Conservation (phyloP, 2,113 vertebrate species). For the Protomyctophum bolini region DNA sequence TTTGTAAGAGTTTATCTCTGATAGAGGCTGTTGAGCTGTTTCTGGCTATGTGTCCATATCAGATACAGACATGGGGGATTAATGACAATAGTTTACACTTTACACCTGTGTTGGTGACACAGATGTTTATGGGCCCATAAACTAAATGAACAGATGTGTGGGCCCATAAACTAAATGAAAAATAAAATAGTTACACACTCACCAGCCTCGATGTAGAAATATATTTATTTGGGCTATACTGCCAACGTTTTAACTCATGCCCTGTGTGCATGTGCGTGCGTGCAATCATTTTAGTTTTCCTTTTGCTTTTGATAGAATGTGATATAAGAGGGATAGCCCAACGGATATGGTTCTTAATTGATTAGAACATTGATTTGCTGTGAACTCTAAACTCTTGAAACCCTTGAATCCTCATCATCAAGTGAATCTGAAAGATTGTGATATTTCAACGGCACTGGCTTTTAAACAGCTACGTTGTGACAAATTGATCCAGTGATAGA, state of each 20-base stretch:
- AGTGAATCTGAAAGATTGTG: neutral
- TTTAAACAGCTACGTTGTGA: slow-evolving; percentile 32
- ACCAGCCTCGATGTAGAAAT: too few species aligned
- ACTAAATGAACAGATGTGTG: too few species aligned
- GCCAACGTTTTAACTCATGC: too few species aligned
- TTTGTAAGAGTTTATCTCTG: neutral
- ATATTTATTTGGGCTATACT: too few species aligned
- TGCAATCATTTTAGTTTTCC: too few species aligned
- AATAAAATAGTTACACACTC: too few species aligned
- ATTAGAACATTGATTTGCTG: slow-evolving; percentile 27
- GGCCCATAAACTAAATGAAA: too few species aligned
- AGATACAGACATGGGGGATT: slow-evolving; percentile 1
- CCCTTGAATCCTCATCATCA: slow-evolving; percentile 33
- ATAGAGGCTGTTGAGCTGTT: neutral
- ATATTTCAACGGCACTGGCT: slow-evolving; percentile 26
- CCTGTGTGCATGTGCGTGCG: too few species aligned
- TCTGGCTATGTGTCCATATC: slow-evolving; percentile 20
- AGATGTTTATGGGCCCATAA: too few species aligned
- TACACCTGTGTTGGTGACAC: too few species aligned
- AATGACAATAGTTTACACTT: too few species aligned
- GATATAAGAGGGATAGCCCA: slow-evolving; percentile 18
- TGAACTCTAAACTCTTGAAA: slow-evolving; percentile 25
- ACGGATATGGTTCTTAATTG: slow-evolving; percentile 4
- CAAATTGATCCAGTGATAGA: slow-evolving; percentile 13
- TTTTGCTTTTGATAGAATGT: neutral